Evolutionary conservation across 2,113 vertebrate genomes (phyloP), one percentile per base, ranked within the genome.

Genomic region (Nothoprocta perdicaria): DNA sequence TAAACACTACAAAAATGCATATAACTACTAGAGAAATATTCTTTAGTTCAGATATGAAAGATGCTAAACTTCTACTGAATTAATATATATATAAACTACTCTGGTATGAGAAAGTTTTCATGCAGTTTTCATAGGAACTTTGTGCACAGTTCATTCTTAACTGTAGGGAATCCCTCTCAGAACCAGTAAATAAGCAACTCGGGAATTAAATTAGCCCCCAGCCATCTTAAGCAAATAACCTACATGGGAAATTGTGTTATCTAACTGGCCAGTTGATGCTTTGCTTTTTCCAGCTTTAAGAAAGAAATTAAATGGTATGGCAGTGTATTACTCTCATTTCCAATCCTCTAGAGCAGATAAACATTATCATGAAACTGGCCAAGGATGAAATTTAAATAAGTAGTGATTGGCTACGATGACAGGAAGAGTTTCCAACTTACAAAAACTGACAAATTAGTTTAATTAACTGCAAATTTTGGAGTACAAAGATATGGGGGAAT

Each of bases 301-400:
- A 97, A 97, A 97, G 93, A 98, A 97, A 97, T 97, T 96, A 98
- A 98, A 97, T 97, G 95, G 91, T 95, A 96, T 95, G 94, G 84
- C 93, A 97, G 67, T 91, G 80, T 97, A 97, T 97, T 98, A 96
- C 92, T 98, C 93, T 97, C 97, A 97, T 97, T 98, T 97, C 92
- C 97, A 98, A 97, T 97, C 92, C 96, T 98, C 96, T 95, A 96
- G 92, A 98, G 97, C 97, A 98, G 97, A 98, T 98, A 98, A 98
- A 98, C 97, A 98, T 98, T 98, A 98, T 98, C 97, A 98, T 97
- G 97, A 97, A 98, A 96, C 96, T 97, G 95, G 96, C 97, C 97
- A 98, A 97, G 97, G 96, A 97, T 98, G 97, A 98, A 98, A 98
- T 98, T 98, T 98, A 98, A 98, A 97, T 98, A 98, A 97, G 96